Percentiles rank a stretch among this genome's conserved stretches.
Evolutionary conservation across 2,888 invertebrate species (phyloP).

Genomic region (Liopterus haemorrhoidalis): DNA sequence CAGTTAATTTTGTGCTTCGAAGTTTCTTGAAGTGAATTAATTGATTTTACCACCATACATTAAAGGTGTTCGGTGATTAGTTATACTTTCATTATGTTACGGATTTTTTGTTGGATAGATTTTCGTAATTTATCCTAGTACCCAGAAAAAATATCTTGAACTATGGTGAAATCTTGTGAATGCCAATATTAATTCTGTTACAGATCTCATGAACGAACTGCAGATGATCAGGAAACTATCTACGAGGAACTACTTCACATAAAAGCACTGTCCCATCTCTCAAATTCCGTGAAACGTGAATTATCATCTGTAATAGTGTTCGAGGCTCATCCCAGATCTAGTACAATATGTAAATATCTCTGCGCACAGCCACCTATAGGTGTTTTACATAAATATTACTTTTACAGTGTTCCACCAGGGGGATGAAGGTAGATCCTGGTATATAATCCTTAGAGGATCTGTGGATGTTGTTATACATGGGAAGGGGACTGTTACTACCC

Average conservation of each 20-base stretch:
- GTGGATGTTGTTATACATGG: constrained; percentile 81
- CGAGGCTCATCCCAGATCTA: constrained; percentile 70
- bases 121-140: not conserved
- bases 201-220: constrained; percentile 68
- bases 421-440: constrained; percentile 79
- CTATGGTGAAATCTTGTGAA: not conserved
- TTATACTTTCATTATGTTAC: too few relatives aligned
- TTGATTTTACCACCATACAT: too few relatives aligned
- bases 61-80: too few relatives aligned
- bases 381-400: constrained; percentile 10
- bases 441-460: constrained; percentile 74
- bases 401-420: constrained; percentile 74
- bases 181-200: constrained; percentile 29
- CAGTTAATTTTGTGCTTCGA: too few relatives aligned
- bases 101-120: not conserved
- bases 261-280: constrained; percentile 72
- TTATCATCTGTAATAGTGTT: constrained; percentile 72
- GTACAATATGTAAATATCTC: constrained; percentile 64
- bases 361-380: not conserved
- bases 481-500: constrained; percentile 74
- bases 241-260: constrained; percentile 78
- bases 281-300: constrained; percentile 75
- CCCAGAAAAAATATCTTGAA: not conserved
- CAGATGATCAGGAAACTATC: constrained; percentile 74
- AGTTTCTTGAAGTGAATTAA: too few relatives aligned